Evolutionary conservation across 2,888 invertebrate species (phyloP), one percentile per base, ranked within the genome.

Genomic region (Aelia acuminata): DNA sequence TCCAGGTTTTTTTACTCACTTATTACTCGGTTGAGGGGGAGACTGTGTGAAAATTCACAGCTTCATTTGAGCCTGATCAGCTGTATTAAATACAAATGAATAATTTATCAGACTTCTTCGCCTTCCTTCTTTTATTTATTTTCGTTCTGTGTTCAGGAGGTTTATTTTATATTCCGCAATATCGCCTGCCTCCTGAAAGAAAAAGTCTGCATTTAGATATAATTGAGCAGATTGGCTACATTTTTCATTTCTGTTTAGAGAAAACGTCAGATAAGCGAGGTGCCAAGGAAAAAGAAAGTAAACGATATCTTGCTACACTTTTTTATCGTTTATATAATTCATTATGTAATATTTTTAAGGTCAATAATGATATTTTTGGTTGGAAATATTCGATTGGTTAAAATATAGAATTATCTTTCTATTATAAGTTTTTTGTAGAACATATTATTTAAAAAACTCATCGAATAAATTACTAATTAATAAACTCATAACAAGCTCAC

Each of bases 71-170:
- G 80, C 39, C 39, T 43, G 80, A 39, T 80, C 80, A 80, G 80
- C 80, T 80, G 80, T 80, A 80, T 80, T 80, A 80, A 80, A 80
- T 80, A 80, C 80, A 80, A 80, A 80, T 80, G 80, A 80, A 80
- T 80, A 80, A 80, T 80, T 80, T 80, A 80, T 80, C 80, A 80
- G 43, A 80, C 43, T 70, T 35, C 63, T 35, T 70, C 63, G 35
- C 63, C 1, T 35, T 35, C 20, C 2, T 70, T 70, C 31, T 63
- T 63, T 63, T 35, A 26, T 57, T 57, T 57, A 18, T 43, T 13
- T 39, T 80, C 80, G 80, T 80, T 80, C 43, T 80, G 80, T 80
- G 43, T 22, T n/a, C n/a, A n/a, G n/a, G 43, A 43, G 43, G 3
- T 3, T n/a, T 22, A n/a, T 80, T 70, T 70, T 4, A 80, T 80